Percentiles rank a stretch among this genome's conserved stretches.
Evolutionary conservation across 2,797 vertebrate genomes (phyloP).

Genomic region (Gymnopithys bicolor): DNA sequence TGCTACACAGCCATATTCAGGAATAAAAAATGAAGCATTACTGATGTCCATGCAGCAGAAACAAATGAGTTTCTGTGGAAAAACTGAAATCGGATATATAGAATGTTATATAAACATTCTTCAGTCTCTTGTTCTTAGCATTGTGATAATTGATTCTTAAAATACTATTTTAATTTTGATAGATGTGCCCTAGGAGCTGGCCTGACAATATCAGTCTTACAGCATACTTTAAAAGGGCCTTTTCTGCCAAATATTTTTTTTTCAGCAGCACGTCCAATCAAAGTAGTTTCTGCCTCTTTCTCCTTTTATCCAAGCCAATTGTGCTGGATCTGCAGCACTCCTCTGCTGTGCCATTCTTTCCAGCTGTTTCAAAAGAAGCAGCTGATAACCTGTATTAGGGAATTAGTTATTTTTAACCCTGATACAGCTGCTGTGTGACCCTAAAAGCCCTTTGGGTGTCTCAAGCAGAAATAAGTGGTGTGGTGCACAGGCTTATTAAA

Average conservation of each 20-base stretch:
- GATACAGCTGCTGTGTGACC: background rate
- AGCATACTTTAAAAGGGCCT: background rate
- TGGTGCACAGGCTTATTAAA: background rate
- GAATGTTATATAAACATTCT: background rate
- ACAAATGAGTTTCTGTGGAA: background rate
- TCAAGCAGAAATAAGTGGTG: background rate
- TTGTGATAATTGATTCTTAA: slow-evolving; percentile 15
- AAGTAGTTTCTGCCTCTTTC: background rate
- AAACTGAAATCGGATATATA: background rate
- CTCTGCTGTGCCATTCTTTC: background rate
- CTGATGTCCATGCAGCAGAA: background rate
- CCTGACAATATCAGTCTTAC: background rate
- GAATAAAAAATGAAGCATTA: background rate
- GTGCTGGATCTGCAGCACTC: background rate
- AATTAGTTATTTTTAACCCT: slow-evolving; percentile 41
- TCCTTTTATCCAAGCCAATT: background rate
- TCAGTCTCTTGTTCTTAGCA: slow-evolving; percentile 1
- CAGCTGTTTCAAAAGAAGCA: slow-evolving; percentile 18
- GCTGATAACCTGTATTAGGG: background rate
- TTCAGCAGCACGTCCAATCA: background rate
- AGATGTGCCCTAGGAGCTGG: background rate
- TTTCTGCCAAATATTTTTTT: background rate
- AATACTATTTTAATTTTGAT: background rate
- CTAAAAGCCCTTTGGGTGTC: background rate
- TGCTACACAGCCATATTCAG: background rate